Evolutionary conservation across 2,113 vertebrate genomes (phyloP).

Genomic region (Antechinus stuartii): DNA sequence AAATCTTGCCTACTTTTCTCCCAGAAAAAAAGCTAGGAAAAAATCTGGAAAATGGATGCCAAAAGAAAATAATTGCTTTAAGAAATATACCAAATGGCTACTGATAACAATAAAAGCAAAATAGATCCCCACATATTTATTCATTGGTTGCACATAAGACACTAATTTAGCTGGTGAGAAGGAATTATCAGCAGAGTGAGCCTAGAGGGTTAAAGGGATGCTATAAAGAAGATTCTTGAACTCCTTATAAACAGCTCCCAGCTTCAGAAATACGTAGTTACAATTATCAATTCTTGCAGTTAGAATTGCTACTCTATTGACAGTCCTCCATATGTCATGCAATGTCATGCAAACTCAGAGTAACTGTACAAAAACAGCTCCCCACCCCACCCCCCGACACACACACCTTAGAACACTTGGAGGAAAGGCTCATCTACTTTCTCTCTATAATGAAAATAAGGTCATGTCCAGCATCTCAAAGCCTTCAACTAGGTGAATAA

Average conservation of each 20-base stretch:
- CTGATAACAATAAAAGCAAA: conserved; percentile 45
- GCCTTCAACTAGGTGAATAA: background rate
- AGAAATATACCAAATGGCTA: conserved; percentile 54
- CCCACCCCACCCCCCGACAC: background rate
- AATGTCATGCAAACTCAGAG: background rate
- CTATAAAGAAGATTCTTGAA: background rate
- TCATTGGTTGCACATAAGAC: conserved; percentile 7
- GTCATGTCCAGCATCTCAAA: background rate
- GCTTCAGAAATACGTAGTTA: background rate
- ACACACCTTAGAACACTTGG: background rate
- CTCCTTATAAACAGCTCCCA: background rate
- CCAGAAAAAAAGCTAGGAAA: conserved; percentile 53
- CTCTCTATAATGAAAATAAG: background rate
- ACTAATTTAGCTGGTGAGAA: conserved; percentile 42
- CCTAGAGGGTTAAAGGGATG: background rate
- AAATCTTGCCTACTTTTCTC: conserved; percentile 44
- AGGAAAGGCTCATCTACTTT: background rate
- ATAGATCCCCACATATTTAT: conserved; percentile 43
- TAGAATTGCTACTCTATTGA: background rate
- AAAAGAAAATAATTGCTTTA: conserved; percentile 58
- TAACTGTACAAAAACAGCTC: background rate
- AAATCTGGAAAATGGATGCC: conserved; percentile 49
- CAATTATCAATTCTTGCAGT: background rate
- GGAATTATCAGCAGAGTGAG: conserved; percentile 12
- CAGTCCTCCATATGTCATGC: background rate